Evolutionary conservation across 2,797 vertebrate species (phyloP), one percentile per base, ranked within the genome.

Genomic region (Falco berigora): DNA sequence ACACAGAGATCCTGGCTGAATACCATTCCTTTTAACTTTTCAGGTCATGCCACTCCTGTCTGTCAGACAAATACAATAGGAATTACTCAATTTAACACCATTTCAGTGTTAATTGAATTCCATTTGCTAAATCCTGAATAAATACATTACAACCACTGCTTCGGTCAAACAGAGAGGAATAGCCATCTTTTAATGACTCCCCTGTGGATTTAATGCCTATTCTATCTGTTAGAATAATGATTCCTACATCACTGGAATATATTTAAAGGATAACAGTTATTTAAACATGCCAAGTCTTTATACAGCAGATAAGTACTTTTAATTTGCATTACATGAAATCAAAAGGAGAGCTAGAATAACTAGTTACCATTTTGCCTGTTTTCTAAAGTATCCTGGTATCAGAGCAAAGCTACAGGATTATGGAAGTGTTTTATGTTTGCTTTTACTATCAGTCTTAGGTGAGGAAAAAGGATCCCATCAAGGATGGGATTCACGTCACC

Each of bases 81-180:
- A 97, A 98, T 98, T 97, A 97, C 97, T 97, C 97, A 97, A 98
- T 98, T 97, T 98, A 98, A 97, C 97, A 97, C 94, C 76, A 73
- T 98, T 98, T 97, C 97, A 85, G 64, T 94, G 96, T 96, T 98
- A 98, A 98, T 97, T 98, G 97, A 98, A 98, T 98, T 97, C 97
- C 97, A 97, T 97, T 98, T 98, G 95, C 97, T 97, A 97, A 98
- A 98, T 97, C 97, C 98, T 98, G 97, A 98, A 98, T 98, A 98
- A 98, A 98, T 98, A 98, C 94, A 97, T 98, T 97, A 97, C 95
- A 96, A 95, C 96, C 68, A 91, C 96, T 25, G 67, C 95, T 97
- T 96, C 13, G 95, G 97, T 98, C 97, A 98, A 96, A 97, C 76
- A 79, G 94, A 97, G 96, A 97, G 97, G 96, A 97, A 97, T 97